Conservation (phyloP, 2,113 vertebrate species). For the Neolamprologus variostigma region DNA sequence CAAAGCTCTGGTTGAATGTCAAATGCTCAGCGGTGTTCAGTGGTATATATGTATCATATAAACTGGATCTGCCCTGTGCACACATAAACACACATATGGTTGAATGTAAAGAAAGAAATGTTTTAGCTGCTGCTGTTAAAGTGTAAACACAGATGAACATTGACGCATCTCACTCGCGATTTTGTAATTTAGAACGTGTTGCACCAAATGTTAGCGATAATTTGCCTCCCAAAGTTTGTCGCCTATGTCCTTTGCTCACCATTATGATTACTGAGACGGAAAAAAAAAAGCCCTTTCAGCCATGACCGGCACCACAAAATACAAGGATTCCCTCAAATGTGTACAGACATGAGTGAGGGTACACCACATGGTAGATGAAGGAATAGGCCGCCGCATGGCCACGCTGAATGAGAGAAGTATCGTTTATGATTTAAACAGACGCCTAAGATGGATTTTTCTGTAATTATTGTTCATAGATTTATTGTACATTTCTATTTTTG, state of each 20-base stretch:
- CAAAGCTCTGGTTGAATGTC: slow-evolving; percentile 54
- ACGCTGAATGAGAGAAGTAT: slow-evolving; percentile 26
- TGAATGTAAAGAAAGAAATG: slow-evolving; percentile 65
- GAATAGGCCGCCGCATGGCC: slow-evolving; percentile 6
- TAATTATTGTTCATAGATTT: slow-evolving; percentile 72
- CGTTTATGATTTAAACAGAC: slow-evolving; percentile 7
- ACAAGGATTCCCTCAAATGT: background rate
- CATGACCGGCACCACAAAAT: background rate
- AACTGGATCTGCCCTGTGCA: slow-evolving; percentile 46
- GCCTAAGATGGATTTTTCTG: slow-evolving; percentile 35
- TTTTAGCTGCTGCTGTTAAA: slow-evolving; percentile 60
- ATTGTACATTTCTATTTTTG: slow-evolving; percentile 76
- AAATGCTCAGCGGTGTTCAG: slow-evolving; percentile 32
- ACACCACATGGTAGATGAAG: background rate
- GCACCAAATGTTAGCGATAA: slow-evolving; percentile 42
- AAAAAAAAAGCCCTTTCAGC: background rate
- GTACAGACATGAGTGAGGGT: slow-evolving; percentile 2
- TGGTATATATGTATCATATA: slow-evolving; percentile 33
- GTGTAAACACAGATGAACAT: slow-evolving; percentile 34
- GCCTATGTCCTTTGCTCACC: slow-evolving; percentile 28
- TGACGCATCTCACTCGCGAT: slow-evolving; percentile 33
- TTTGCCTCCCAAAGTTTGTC: slow-evolving; percentile 35
- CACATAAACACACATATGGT: slow-evolving; percentile 6
- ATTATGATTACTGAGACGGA: background rate
- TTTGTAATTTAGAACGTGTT: slow-evolving; percentile 43